Evolutionary conservation across 30 jellyfish, hydroid and myxozoan species (phyloP).

Genomic region (Phacellophora camtschatica): DNA sequence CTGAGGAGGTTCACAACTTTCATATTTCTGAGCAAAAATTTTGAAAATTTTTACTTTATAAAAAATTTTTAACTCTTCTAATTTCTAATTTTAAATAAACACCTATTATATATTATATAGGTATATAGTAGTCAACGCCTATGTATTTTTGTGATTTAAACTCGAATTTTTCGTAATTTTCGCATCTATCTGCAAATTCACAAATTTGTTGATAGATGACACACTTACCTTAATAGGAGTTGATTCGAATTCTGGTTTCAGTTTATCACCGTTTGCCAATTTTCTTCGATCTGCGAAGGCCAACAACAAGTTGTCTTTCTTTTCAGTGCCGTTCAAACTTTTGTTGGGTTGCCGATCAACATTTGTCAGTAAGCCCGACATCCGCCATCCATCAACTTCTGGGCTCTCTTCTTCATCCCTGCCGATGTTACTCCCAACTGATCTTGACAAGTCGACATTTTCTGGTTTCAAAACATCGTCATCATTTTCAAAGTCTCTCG

Average conservation of each 20-base stretch:
- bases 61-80: too few species aligned
- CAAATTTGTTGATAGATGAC: too few species aligned
- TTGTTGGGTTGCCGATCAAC: constrained; percentile 40
- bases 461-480: constrained; percentile 3
- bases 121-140: too few species aligned
- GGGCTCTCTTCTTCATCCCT: constrained; percentile 24
- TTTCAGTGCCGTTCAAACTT: neutral
- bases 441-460: constrained; percentile 22
- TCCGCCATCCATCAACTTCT: constrained; percentile 71
- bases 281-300: constrained; percentile 41
- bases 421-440: constrained; percentile 38
- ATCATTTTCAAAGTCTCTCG: neutral
- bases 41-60: too few species aligned
- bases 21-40: too few species aligned
- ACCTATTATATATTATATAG: too few species aligned
- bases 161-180: too few species aligned
- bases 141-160: too few species aligned
- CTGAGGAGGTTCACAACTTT: too few species aligned
- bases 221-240: constrained; percentile 32
- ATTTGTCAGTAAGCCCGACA: constrained; percentile 62
- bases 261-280: neutral
- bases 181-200: too few species aligned
- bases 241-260: constrained; percentile 32
- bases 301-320: constrained; percentile 39
- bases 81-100: too few species aligned